Base-by-base conservation (phyloP, 2,113 vertebrate species). In the Aldabrachelys gigantea region DNA sequence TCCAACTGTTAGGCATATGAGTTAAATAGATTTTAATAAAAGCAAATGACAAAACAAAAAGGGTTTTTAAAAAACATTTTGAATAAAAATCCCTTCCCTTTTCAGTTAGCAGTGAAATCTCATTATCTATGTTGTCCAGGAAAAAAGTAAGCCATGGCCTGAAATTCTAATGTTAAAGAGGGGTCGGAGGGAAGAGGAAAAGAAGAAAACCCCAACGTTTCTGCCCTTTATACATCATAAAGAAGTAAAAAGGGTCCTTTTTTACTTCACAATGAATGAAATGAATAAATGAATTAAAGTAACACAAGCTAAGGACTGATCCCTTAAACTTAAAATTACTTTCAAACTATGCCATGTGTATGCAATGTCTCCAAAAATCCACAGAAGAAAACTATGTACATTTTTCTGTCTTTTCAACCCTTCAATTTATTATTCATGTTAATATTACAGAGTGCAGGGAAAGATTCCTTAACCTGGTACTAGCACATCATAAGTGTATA, bases 51-150 rank as follows among this genome's bases (percentile, higher is more conserved):
- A 76, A 14, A 3, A 47, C 22, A 8, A 24, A 57, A 27, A 5
- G 54, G 0, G 6, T n/a, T 59, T 41, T 14, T 9, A 4, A 80
- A 49, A 29, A 62, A 11, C 16, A 69, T 21, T 27, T 27, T 44
- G 75, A 44, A 75, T 44, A 87, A 92, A 11, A 82, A 80, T 0
- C 1, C 0, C 0, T 57, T 41, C 3, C 0, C 1, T 0, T 27
- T 24, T 65, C 72, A 62, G 29, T 54, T 56, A 87, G 5, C 5
- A 91, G 4, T 79, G 82, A 91, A 92, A 89, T 65, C 41, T 59
- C 22, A 54, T 50, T 65, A 80, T n/a, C 0, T 38, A 41, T 57
- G 52, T 89, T 89, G 65, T 27, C 49, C 22, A 57, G 4, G 1
- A 93, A 88, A 17, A 5, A 53, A 12, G 4, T 11, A 54, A 27